These are phyloP conservation scores for Mohoua ochrocephala DNA, from an alignment of 2,113 vertebrate species.

Conservation along the genomic window DNA sequence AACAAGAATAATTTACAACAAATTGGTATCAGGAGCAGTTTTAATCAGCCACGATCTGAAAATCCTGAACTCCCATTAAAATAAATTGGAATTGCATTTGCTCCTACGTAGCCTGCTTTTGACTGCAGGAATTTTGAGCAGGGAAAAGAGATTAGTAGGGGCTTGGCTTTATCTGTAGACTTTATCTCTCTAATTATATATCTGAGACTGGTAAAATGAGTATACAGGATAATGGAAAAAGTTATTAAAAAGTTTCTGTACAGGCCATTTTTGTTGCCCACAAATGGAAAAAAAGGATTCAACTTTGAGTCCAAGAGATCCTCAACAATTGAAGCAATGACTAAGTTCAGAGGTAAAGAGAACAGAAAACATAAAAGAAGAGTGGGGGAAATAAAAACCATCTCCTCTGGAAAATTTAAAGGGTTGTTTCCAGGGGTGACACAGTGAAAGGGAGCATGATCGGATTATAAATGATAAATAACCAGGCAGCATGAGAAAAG, in stretches of 20 bases:
- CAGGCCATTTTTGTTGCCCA: background rate
- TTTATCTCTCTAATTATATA: background rate
- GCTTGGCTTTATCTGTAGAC: background rate
- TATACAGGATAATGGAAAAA: background rate
- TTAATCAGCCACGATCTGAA: background rate
- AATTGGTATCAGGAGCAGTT: background rate
- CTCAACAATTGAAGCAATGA: background rate
- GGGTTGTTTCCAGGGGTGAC: background rate
- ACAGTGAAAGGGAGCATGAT: background rate
- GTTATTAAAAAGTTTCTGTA: background rate
- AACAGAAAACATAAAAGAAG: background rate
- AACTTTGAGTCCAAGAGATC: background rate
- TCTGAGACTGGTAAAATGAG: background rate
- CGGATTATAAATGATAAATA: background rate
- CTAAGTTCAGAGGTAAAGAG: background rate
- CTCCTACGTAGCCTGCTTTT: background rate
- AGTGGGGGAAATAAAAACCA: fast-evolving
- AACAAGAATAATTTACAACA: background rate
- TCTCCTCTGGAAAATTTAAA: background rate
- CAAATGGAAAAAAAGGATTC: background rate
- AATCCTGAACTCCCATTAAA: constrained; percentile 14
- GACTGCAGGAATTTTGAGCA: background rate
- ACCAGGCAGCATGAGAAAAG: background rate
- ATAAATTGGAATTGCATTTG: background rate
- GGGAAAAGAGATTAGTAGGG: background rate